Evolutionary conservation across 2,888 invertebrate genomes (phyloP), one percentile per base, ranked within the genome.

Genomic region (Mythimna albipuncta): DNA sequence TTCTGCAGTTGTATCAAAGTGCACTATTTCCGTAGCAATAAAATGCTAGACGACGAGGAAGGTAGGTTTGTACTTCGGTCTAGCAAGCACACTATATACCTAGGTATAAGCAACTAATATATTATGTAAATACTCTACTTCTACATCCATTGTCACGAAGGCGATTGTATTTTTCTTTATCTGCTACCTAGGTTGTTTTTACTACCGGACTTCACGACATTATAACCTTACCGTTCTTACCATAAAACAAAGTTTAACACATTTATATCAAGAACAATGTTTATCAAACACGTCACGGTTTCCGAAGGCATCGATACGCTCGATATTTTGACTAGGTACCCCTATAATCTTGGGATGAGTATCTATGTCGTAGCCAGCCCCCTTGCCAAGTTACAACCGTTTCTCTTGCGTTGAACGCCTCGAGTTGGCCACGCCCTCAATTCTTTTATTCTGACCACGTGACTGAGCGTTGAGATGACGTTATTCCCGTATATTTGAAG

Each of bases 61-160:
- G 21, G 11, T 38, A 16, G 16, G 2, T 26, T 7, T 3, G 16
- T 35, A 35, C n/a, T n/a, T n/a, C n/a, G n/a, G n/a, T n/a, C n/a
- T 57, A 57, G 2, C 32, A 9, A 57, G 32, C 19, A 7, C 57
- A 19, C 19, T 26, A 19, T 47, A 47, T 47, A 47, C 16, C 47
- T 16, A 57, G 32, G 6, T 57, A 57, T 57, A 32, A 57, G 16
- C 19, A 57, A 35, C 32, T 35, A 35, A 57, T 16, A 52, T 52
- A 21, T 63, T n/a, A 72, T 63, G 38, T 21, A 21, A 6, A 13
- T 57, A 64, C 52, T 19, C 52, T 13, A 55, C 1, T 21, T 41
- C 26, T 6, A 65, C 11, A 13, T 44, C 11, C 16, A 10, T 62
- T 61, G 38, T 41, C 61, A 74, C n/a, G 26, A 67, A 61, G 13